Percentiles rank a stretch among this genome's conserved stretches.
These are phyloP conservation scores for Drosophila bocki DNA, from an alignment of 1,140 invertebrate species.

Conservation along the genomic window DNA sequence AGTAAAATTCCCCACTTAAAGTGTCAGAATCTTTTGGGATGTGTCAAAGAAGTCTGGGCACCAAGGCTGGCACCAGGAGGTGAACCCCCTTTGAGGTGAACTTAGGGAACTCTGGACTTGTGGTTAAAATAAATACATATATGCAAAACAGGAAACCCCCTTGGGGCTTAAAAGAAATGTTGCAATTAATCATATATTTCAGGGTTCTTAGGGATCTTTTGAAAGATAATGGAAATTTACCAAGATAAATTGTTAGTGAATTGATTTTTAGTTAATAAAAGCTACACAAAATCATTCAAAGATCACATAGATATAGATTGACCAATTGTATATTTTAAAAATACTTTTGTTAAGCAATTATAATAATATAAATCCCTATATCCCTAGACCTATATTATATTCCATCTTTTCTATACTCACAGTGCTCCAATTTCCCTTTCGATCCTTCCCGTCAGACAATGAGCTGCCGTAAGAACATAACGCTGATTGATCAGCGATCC, in stretches of 20 bases:
- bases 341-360: too few relatives aligned
- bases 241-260: not conserved
- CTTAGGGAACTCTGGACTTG: not conserved
- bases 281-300: not conserved
- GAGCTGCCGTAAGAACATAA: constrained; percentile 90
- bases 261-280: not conserved
- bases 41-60: not conserved
- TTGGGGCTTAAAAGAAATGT: not conserved
- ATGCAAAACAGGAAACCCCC: constrained; percentile 5
- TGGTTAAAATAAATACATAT: constrained; percentile 9
- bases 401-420: constrained; percentile 84
- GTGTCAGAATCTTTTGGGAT: not conserved
- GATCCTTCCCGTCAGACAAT: constrained; percentile 87
- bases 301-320: not conserved
- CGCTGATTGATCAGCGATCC: constrained; percentile 86
- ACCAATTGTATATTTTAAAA: not conserved
- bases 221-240: not conserved
- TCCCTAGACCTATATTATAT: too few relatives aligned
- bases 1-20: constrained; percentile 2
- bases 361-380: too few relatives aligned
- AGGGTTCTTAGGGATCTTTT: not conserved
- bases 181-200: not conserved
- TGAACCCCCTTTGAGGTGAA: constrained; percentile 6
- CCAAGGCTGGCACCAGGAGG: not conserved
- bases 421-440: constrained; percentile 85